phyloP scores from a whole-genome alignment of 2,113 vertebrate species.

The Uria lomvia region DNA sequence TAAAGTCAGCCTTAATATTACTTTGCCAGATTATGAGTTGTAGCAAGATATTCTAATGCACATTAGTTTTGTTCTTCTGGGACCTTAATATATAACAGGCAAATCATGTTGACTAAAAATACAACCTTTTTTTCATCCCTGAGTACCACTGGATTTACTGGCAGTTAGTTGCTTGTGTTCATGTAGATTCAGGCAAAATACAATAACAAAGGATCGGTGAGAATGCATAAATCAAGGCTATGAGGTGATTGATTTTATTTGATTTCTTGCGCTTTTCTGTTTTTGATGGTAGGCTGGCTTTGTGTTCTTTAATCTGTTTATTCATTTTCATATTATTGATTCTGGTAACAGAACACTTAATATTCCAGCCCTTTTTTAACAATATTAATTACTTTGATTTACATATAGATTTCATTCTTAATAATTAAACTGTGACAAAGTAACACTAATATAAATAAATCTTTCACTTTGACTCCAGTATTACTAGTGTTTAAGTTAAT shows the following conservation, averaged over 20 bases:
- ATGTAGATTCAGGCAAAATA: conserved; percentile 4
- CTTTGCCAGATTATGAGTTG: not conserved
- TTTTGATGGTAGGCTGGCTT: conserved; percentile 8
- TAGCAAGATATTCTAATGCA: not conserved
- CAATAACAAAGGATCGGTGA: not conserved
- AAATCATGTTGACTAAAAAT: not conserved
- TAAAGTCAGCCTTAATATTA: not conserved
- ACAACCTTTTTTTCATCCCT: not conserved
- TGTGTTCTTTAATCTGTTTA: conserved; percentile 30
- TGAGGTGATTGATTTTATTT: conserved; percentile 39
- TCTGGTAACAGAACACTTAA: not conserved
- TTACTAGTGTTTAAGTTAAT: conserved; percentile 15
- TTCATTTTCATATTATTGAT: conserved; percentile 60
- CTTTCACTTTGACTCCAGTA: not conserved
- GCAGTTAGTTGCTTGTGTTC: not conserved
- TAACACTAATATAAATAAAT: conserved; percentile 29
- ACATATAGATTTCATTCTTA: conserved; percentile 23
- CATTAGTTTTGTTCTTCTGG: not conserved
- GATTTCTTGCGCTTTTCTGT: not conserved
- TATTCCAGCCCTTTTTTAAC: not conserved
- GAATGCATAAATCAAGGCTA: conserved; percentile 27
- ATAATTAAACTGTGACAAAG: conserved; percentile 44
- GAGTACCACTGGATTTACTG: not conserved
- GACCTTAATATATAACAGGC: not conserved
- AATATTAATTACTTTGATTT: conserved; percentile 44